Evolutionary conservation across 2,113 vertebrate species (phyloP).

Genomic region (Oncorhynchus keta): DNA sequence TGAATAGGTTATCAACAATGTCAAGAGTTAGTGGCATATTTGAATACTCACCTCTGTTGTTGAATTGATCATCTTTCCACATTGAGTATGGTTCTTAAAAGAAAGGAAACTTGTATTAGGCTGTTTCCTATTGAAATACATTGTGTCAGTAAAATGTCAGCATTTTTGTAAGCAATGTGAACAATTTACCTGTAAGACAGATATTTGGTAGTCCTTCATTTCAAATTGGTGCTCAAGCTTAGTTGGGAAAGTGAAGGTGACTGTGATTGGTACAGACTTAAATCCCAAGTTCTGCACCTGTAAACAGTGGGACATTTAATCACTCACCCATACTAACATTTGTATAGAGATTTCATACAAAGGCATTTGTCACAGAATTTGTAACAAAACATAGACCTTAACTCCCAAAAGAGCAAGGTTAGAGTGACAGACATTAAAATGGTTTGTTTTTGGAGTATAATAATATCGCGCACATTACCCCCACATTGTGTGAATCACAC

Average conservation of each 20-base stretch:
- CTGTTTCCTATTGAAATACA: neutral
- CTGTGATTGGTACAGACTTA: conserved; percentile 54
- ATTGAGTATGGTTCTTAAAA: conserved; percentile 55
- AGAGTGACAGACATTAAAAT: neutral
- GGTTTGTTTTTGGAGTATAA: too few relatives aligned
- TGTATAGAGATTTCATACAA: too few relatives aligned
- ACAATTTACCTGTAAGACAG: conserved; percentile 42
- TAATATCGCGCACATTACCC: too few relatives aligned
- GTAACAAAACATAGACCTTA: neutral
- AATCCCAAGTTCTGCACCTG: conserved; percentile 17
- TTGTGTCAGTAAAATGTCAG: neutral
- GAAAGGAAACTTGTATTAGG: neutral
- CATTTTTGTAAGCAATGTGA: neutral
- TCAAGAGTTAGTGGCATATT: too few relatives aligned
- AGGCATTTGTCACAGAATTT: conserved; percentile 41
- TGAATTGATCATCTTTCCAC: neutral
- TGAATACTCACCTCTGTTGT: conserved; percentile 25
- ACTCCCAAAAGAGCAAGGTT: neutral
- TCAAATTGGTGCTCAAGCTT: conserved; percentile 53
- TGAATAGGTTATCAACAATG: too few relatives aligned
- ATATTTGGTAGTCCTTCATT: conserved; percentile 41
- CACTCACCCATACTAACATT: too few relatives aligned
- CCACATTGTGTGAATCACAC: neutral
- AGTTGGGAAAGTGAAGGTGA: conserved; percentile 56
- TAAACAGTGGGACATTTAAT: too few relatives aligned